Evolutionary conservation across 2,797 vertebrate species (phyloP).

Genomic region (Oreonectes daqikongensis): DNA sequence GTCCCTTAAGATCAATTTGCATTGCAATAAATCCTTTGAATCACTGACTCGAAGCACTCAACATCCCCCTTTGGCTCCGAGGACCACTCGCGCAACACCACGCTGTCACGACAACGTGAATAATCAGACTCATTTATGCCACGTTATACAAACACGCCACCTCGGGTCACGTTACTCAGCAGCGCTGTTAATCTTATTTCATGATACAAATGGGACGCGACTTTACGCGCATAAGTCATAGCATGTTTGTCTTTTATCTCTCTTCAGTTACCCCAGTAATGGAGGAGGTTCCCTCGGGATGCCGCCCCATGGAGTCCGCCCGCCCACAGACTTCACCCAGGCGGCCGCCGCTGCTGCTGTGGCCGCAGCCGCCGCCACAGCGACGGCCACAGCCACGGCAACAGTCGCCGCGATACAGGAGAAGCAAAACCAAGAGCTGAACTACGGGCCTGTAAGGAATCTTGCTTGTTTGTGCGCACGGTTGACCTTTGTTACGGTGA

Average conservation of each 20-base stretch:
- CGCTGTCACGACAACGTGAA: constrained; percentile 45
- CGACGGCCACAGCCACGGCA: constrained; percentile 91
- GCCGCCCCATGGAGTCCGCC: constrained; percentile 76
- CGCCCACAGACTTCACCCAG: constrained; percentile 89
- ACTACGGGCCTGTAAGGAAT: constrained; percentile 83
- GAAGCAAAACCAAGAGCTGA: constrained; percentile 94
- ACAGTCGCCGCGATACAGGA: constrained; percentile 94
- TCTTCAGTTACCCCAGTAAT: constrained; percentile 82
- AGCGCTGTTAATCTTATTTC: constrained; percentile 6
- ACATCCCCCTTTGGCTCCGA: constrained; percentile 35
- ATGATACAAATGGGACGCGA: not conserved
- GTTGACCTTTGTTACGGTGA: constrained; percentile 17
- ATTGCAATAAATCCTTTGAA: constrained; percentile 55
- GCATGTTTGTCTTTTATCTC: constrained; percentile 14
- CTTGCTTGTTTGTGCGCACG: not conserved
- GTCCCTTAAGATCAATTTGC: constrained; percentile 55
- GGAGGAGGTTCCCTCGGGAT: constrained; percentile 81
- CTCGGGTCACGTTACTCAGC: constrained; percentile 19
- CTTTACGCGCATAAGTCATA: not conserved
- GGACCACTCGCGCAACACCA: constrained; percentile 30
- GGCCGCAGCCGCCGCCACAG: constrained; percentile 89
- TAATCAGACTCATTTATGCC: constrained; percentile 40
- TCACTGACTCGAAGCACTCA: constrained; percentile 47
- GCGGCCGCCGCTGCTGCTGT: constrained; percentile 88
- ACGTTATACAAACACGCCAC: constrained; percentile 13